These are phyloP conservation scores for Ricordea florida DNA, from an alignment of 92 coral and sea anemone species.

Conservation along the genomic window DNA sequence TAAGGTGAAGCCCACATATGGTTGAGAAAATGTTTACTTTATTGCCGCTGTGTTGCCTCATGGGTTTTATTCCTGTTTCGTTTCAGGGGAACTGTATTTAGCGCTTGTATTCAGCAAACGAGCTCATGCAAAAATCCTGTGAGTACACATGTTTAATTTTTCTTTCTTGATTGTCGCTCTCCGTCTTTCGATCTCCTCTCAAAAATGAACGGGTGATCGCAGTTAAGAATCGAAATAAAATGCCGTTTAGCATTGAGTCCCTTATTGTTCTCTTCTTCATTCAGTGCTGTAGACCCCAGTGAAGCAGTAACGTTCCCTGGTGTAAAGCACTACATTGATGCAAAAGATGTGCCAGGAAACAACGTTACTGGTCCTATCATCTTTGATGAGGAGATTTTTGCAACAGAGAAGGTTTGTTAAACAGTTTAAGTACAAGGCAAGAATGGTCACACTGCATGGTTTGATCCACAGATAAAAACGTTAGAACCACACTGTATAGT, in stretches of 20 bases:
- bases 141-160: constrained; percentile 39
- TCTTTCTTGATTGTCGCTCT: neutral
- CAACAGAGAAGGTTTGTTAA: constrained; percentile 62
- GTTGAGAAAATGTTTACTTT: no score
- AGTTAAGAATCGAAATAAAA: no score
- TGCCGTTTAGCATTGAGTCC: no score
- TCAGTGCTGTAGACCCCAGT: constrained; percentile 53
- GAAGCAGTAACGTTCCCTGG: constrained; percentile 60
- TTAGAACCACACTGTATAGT: no score
- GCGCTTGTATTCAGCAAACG: constrained; percentile 77
- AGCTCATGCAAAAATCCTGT: constrained; percentile 82
- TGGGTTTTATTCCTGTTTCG: neutral
- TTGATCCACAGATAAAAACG: no score
- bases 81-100: constrained; percentile 69
- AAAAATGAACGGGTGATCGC: no score
- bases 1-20: no score
- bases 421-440: no score
- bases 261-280: no score
- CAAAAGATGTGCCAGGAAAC: constrained; percentile 64
- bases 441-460: no score
- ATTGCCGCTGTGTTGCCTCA: no score
- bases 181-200: no score
- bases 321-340: constrained; percentile 51
- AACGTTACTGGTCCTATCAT: constrained; percentile 42
- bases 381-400: constrained; percentile 62